Evolutionary conservation across 2,797 vertebrate species (phyloP).

Genomic region (Cossypha dichroa): DNA sequence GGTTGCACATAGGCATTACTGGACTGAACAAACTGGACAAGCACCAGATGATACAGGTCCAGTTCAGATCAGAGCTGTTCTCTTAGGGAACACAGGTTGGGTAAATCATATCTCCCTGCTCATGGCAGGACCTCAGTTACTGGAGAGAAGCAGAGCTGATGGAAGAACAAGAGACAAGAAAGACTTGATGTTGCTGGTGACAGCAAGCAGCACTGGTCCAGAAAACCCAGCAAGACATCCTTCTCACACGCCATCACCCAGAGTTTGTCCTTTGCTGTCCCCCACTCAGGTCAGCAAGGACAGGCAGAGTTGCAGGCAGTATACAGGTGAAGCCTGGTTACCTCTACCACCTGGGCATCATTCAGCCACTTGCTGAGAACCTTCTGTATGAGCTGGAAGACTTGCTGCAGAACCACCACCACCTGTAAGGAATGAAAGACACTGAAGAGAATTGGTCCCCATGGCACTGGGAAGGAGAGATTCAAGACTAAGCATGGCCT

Average conservation of each 20-base stretch:
- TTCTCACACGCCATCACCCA: not conserved
- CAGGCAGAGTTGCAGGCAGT: not conserved
- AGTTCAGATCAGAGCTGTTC: not conserved
- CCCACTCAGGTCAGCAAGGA: not conserved
- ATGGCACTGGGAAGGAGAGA: not conserved
- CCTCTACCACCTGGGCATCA: slow-evolving; percentile 98
- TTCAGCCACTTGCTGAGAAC: slow-evolving; percentile 98
- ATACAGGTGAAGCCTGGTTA: slow-evolving; percentile 58
- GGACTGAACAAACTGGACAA: not conserved
- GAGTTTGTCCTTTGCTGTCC: not conserved
- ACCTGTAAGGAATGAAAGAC: slow-evolving; percentile 80
- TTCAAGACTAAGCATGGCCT: not conserved
- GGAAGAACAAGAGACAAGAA: not conserved
- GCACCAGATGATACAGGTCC: not conserved
- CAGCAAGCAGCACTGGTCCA: not conserved
- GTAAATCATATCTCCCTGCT: not conserved
- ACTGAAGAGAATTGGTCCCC: not conserved
- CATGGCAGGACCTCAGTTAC: not conserved
- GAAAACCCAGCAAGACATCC: not conserved
- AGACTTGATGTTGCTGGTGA: not conserved
- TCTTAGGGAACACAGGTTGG: not conserved
- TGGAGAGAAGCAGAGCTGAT: not conserved
- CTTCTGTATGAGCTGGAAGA: slow-evolving; percentile 98
- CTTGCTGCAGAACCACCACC: slow-evolving; percentile 96
- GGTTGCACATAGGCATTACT: not conserved